Percentiles rank a stretch among this genome's conserved stretches.
Evolutionary conservation across 2,797 vertebrate species (phyloP).

Genomic region (Zalophus californianus): DNA sequence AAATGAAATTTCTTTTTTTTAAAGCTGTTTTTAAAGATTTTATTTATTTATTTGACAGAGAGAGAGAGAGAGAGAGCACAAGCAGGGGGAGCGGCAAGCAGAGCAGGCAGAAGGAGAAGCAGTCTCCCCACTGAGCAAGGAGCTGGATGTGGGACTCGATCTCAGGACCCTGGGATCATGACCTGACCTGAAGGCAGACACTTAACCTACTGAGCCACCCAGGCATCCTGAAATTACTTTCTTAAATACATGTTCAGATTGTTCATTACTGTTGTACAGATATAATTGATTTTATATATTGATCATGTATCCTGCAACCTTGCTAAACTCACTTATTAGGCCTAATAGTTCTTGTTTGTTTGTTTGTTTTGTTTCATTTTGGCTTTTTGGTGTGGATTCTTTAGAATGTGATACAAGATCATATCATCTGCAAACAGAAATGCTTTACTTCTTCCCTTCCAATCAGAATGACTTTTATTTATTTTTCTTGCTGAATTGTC

Average conservation of each 20-base stretch:
- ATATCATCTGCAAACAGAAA: constrained; percentile 9
- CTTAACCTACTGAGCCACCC: background rate
- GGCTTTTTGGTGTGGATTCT: background rate
- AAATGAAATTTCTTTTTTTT: background rate
- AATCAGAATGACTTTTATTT: background rate
- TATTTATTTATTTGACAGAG: background rate
- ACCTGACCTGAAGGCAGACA: background rate
- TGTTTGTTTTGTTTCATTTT: background rate
- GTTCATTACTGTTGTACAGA: background rate
- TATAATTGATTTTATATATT: background rate
- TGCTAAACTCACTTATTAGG: background rate
- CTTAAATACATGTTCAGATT: background rate
- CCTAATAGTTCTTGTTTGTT: background rate
- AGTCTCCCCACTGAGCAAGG: background rate
- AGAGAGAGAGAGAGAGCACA: background rate
- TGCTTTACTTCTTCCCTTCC: background rate
- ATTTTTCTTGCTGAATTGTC: background rate
- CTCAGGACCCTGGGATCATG: background rate
- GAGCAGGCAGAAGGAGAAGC: background rate
- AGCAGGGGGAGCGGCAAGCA: background rate
- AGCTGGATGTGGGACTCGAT: background rate
- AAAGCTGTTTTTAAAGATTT: background rate
- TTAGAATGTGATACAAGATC: background rate
- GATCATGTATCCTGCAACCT: background rate
- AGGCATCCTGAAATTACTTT: background rate